A percentile compares a stretch with the other conserved stretches of the same genome.
Evolutionary conservation across 92 coral and sea anemone species (phyloP).

Genomic region (Meandrina meandrites): DNA sequence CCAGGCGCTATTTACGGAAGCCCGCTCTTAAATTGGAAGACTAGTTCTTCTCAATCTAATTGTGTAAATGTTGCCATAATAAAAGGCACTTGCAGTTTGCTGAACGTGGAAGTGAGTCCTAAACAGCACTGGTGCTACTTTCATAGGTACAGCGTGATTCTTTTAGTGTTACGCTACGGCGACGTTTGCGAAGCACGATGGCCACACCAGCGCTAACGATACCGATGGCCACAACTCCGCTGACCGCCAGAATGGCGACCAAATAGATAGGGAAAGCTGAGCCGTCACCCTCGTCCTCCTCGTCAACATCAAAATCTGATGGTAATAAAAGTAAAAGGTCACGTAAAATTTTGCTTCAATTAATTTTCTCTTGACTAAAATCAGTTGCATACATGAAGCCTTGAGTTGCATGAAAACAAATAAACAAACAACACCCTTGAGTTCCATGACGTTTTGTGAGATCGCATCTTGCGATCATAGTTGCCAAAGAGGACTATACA

Average conservation of each 20-base stretch:
- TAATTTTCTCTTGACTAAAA: too few species aligned
- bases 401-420: too few species aligned
- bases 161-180: background rate
- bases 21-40: too few species aligned
- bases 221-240: background rate
- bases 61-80: background rate
- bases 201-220: background rate
- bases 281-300: background rate
- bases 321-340: background rate
- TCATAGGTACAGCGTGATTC: background rate
- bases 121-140: background rate
- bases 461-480: too few species aligned
- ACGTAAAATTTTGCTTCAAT: too few species aligned
- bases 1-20: too few species aligned
- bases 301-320: background rate
- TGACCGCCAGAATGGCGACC: background rate
- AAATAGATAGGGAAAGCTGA: background rate
- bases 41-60: background rate
- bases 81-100: background rate
- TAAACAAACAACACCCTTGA: too few species aligned
- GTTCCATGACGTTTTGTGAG: too few species aligned
- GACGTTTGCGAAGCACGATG: background rate
- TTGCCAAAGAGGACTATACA: too few species aligned
- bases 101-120: background rate
- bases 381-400: too few species aligned